These are phyloP conservation scores for Thymelicus sylvestris DNA, from an alignment of 2,888 invertebrate species.

Conservation along the genomic window DNA sequence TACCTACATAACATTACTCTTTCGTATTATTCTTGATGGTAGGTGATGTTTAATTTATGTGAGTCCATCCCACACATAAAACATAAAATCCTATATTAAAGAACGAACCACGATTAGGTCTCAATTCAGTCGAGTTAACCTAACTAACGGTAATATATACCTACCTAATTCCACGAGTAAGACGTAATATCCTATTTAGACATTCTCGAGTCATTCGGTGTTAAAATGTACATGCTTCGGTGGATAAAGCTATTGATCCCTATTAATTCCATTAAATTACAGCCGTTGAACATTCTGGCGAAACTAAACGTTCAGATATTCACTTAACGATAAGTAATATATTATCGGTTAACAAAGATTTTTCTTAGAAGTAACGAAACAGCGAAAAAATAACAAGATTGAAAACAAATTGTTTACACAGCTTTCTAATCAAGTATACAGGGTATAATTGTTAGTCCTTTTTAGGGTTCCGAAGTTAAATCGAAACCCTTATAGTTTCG, in stretches of 20 bases:
- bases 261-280: constrained; percentile 6
- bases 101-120: no score
- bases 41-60: background rate
- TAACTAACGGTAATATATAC: background rate
- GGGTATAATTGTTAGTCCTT: no score
- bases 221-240: background rate
- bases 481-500: no score
- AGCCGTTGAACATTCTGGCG: constrained; percentile 47
- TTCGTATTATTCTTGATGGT: no score
- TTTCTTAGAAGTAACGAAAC: background rate
- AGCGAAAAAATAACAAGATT: background rate
- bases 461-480: no score
- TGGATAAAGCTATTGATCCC: constrained; percentile 9
- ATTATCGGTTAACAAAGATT: background rate
- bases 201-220: background rate
- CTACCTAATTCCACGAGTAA: background rate
- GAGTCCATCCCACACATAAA: no score
- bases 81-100: no score
- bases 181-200: background rate
- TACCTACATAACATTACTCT: no score
- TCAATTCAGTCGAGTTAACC: background rate
- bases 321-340: background rate
- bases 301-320: background rate
- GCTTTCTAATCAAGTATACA: background rate
- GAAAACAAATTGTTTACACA: background rate